phyloP scores from a whole-genome alignment of 2,888 invertebrate genomes.

The Stenchaetothrips biformis region DNA sequence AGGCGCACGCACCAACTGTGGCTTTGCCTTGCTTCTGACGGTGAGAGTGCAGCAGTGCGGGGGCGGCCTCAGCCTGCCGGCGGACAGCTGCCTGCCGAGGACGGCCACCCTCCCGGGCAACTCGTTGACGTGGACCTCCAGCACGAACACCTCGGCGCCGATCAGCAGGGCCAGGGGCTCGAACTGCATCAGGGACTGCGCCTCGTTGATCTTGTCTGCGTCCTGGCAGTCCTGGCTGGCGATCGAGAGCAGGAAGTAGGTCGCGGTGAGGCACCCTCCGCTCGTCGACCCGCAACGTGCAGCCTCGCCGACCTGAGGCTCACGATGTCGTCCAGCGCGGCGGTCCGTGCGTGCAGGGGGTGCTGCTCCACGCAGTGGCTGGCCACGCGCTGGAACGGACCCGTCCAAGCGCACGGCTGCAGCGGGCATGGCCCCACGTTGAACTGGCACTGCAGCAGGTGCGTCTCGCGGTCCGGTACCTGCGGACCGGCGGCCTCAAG shows the following conservation, averaged over 20 bases:
- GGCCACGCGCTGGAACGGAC: neutral
- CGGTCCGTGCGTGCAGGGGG: neutral
- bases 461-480: neutral
- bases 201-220: no score
- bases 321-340: neutral
- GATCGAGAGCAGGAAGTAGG: no score
- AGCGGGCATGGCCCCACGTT: neutral
- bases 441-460: conserved; percentile 4
- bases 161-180: neutral
- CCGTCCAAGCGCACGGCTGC: neutral
- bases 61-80: neutral
- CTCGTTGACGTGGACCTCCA: neutral
- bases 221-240: no score
- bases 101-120: neutral
- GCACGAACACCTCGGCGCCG: conserved; percentile 9
- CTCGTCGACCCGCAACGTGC: neutral
- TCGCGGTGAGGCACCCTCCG: neutral
- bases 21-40: neutral
- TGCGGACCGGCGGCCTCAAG: neutral
- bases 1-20: neutral
- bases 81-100: neutral
- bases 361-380: neutral
- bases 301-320: neutral
- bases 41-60: neutral
- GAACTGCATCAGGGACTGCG: neutral